Evolutionary conservation across 2,113 vertebrate species (phyloP).

Genomic region (Empidonax traillii): DNA sequence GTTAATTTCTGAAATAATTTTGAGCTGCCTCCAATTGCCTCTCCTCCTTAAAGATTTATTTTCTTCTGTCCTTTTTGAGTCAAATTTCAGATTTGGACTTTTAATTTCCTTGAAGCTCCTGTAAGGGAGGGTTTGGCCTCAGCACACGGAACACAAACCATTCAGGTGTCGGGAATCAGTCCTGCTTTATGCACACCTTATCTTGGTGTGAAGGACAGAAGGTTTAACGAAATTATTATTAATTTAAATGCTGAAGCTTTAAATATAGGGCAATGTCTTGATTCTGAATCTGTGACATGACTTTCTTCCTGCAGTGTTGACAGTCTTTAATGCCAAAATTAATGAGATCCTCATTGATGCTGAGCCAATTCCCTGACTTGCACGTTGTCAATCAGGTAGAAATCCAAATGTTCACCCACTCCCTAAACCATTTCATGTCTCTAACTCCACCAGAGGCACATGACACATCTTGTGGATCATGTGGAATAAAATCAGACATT

Average conservation of each 20-base stretch:
- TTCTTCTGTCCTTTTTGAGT: background rate
- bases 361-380: constrained; percentile 37
- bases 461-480: constrained; percentile 9
- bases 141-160: background rate
- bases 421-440: background rate
- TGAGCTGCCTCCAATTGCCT: background rate
- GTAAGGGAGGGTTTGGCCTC: background rate
- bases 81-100: background rate
- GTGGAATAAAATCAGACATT: background rate
- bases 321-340: background rate
- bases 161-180: background rate
- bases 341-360: background rate
- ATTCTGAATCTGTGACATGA: background rate
- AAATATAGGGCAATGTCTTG: background rate
- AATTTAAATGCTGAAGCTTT: background rate
- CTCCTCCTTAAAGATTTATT: background rate
- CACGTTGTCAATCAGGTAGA: constrained; percentile 29
- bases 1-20: constrained; percentile 4
- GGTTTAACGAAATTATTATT: background rate
- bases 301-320: background rate
- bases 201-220: background rate
- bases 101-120: background rate
- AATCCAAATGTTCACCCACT: constrained; percentile 58
- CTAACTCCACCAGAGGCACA: constrained; percentile 12
- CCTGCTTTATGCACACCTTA: background rate